Evolutionary conservation across 53 echinoderm and acorn worm species (phyloP).

Genomic region (Temnopleurus reevesii): DNA sequence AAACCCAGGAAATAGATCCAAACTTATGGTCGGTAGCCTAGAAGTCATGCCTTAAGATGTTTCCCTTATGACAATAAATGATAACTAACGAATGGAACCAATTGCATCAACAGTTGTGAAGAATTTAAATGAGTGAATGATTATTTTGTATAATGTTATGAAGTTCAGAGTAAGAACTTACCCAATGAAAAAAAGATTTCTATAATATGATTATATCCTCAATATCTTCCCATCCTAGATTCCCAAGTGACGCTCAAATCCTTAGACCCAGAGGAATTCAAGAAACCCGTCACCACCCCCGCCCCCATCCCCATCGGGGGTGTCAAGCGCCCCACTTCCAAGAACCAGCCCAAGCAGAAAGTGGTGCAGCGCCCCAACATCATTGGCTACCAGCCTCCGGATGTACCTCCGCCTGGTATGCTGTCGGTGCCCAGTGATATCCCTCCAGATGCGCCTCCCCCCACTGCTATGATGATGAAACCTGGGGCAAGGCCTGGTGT

Average conservation of each 20-base stretch:
- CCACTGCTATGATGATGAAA: slow-evolving; percentile 48
- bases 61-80: no score
- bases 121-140: no score
- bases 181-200: no score
- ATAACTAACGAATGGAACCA: no score
- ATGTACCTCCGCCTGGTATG: slow-evolving; percentile 30
- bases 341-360: background rate
- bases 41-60: no score
- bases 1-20: no score
- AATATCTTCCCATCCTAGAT: no score
- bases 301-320: background rate
- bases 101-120: no score
- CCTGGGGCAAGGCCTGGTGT: slow-evolving; percentile 24
- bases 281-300: slow-evolving; percentile 1
- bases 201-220: no score
- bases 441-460: slow-evolving; percentile 28
- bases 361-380: background rate
- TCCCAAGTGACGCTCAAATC: slow-evolving; percentile 20
- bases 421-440: background rate
- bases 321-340: slow-evolving; percentile 25
- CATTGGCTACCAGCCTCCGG: slow-evolving; percentile 33
- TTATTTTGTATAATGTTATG: no score
- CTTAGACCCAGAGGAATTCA: slow-evolving; percentile 30
- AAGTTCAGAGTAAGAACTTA: no score
- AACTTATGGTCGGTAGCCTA: no score